A percentile compares a stretch with the other conserved stretches of the same genome.
Conservation (phyloP, 2,797 vertebrate genomes). For the Macropodus opercularis region DNA sequence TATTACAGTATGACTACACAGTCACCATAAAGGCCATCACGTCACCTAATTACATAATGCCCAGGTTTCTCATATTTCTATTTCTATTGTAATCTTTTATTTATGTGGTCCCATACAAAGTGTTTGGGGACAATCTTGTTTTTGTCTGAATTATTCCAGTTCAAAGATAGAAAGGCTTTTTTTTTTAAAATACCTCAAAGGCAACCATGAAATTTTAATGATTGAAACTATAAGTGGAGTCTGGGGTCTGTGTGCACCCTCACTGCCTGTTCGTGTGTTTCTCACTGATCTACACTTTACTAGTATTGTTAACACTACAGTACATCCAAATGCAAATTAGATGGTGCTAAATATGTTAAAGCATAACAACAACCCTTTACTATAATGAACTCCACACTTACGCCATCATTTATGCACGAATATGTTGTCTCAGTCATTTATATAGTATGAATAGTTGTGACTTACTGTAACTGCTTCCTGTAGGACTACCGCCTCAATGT, state of each 20-base stretch:
- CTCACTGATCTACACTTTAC: background rate
- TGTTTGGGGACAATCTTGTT: slow-evolving; percentile 8
- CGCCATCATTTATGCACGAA: no score
- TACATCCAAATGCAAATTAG: no score
- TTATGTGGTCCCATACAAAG: slow-evolving; percentile 27
- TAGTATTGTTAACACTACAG: no score
- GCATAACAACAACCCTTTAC: no score
- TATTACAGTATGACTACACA: slow-evolving; percentile 34
- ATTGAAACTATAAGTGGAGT: slow-evolving; percentile 38
- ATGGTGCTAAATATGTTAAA: no score
- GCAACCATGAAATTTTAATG: slow-evolving; percentile 51
- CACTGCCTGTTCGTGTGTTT: slow-evolving; percentile 8
- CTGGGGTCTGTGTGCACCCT: slow-evolving; percentile 33
- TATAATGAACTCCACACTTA: no score
- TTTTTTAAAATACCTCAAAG: slow-evolving; percentile 47
- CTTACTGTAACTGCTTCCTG: background rate
- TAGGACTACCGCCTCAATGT: slow-evolving; percentile 95
- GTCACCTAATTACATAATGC: slow-evolving; percentile 26
- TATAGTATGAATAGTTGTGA: background rate
- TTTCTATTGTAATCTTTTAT: slow-evolving; percentile 40
- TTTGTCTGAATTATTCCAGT: slow-evolving; percentile 27
- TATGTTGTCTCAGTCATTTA: background rate
- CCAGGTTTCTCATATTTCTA: slow-evolving; percentile 20
- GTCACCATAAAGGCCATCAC: slow-evolving; percentile 39
- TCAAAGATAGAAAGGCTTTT: slow-evolving; percentile 21